These are phyloP conservation scores for Homarus americanus DNA, from an alignment of 1,140 invertebrate species.

Conservation along the genomic window DNA sequence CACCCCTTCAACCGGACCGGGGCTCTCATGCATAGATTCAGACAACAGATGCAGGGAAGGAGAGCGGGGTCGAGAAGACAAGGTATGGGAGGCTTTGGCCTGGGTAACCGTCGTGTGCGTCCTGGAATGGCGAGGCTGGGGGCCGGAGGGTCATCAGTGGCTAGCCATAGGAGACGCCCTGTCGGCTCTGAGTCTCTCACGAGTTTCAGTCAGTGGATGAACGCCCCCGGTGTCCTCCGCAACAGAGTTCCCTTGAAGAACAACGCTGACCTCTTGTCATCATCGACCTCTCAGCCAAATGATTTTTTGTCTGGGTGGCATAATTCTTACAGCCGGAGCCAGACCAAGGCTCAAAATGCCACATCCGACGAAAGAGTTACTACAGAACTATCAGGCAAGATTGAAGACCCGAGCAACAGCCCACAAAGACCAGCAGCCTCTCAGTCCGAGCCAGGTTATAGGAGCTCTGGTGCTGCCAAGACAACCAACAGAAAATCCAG, in stretches of 20 bases:
- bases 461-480: background rate
- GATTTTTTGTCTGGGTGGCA: background rate
- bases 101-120: background rate
- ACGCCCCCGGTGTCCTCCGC: background rate
- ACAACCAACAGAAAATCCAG: background rate
- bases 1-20: background rate
- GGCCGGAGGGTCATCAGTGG: background rate
- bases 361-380: background rate
- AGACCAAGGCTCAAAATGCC: background rate
- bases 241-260: background rate
- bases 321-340: constrained; percentile 13
- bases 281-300: background rate
- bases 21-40: background rate
- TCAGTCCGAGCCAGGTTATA: background rate
- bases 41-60: constrained; percentile 31
- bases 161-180: background rate
- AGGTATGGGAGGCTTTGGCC: background rate
- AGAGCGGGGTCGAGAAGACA: background rate
- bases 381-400: background rate
- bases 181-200: background rate
- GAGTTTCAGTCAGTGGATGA: background rate
- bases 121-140: background rate
- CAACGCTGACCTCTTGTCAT: background rate
- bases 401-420: background rate
- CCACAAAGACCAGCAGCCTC: background rate